Evolutionary conservation across 2,797 vertebrate species (phyloP).

Genomic region (Avahi laniger): DNA sequence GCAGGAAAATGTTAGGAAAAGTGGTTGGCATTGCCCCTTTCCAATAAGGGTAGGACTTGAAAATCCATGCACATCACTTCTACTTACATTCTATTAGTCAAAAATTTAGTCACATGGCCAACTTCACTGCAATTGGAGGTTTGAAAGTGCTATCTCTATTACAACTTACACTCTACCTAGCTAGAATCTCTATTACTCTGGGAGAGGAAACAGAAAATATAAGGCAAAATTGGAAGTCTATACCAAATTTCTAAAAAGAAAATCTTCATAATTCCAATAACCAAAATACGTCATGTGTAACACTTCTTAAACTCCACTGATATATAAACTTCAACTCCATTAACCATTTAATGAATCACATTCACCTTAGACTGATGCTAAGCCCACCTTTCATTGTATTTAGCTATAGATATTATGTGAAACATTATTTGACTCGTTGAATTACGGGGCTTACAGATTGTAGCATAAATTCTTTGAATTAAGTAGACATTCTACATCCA

Average conservation of each 20-base stretch:
- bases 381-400: not conserved
- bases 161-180: not conserved
- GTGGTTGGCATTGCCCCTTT: not conserved
- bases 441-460: not conserved
- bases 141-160: not conserved
- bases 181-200: not conserved
- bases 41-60: not conserved
- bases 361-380: not conserved
- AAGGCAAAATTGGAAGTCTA: not conserved
- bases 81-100: not conserved
- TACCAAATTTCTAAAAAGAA: not conserved
- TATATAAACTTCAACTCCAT: not conserved
- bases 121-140: not conserved
- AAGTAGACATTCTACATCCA: conserved; percentile 1
- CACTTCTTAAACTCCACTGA: not conserved
- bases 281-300: not conserved
- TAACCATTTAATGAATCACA: not conserved
- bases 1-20: not conserved
- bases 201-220: not conserved
- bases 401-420: not conserved
- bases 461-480: not conserved
- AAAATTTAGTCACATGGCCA: not conserved
- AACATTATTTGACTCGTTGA: not conserved
- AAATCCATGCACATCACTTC: not conserved
- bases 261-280: conserved; percentile 13